These are phyloP conservation scores for Dendrocincla fuliginosa DNA, from an alignment of 2,797 vertebrate genomes.

Conservation along the genomic window DNA sequence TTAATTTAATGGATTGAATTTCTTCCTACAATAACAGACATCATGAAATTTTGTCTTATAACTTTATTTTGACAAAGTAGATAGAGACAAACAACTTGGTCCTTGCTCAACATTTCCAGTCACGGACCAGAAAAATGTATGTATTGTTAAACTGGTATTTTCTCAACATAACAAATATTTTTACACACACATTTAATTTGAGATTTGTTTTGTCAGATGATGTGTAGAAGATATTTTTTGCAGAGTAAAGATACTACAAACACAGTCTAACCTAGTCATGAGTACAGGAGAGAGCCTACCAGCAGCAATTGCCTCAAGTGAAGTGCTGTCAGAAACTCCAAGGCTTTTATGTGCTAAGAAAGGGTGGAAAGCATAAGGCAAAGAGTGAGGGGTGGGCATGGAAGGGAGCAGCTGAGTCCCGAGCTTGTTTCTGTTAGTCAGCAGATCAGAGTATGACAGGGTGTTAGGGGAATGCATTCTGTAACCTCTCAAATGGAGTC, in stretches of 20 bases:
- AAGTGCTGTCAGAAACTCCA: background rate
- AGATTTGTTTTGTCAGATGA: background rate
- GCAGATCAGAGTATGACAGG: conserved; percentile 10
- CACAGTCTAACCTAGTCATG: background rate
- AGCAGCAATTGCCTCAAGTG: background rate
- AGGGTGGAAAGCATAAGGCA: background rate
- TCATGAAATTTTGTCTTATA: background rate
- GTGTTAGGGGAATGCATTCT: background rate
- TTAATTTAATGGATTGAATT: background rate
- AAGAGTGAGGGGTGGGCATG: background rate
- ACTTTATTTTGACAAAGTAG: background rate
- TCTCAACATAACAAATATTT: background rate
- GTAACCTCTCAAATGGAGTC: conserved; percentile 44
- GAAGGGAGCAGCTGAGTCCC: background rate
- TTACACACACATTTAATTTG: background rate
- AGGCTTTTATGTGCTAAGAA: conserved; percentile 8
- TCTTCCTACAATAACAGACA: background rate
- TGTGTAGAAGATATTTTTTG: background rate
- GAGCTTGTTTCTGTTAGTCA: background rate
- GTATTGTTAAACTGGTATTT: background rate
- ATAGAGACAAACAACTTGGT: background rate
- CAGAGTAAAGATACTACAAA: background rate
- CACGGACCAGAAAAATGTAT: background rate
- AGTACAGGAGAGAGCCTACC: background rate
- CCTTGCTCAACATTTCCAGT: background rate